These are phyloP conservation scores for Addax nasomaculatus DNA, from an alignment of 2,113 vertebrate species.

Conservation along the genomic window DNA sequence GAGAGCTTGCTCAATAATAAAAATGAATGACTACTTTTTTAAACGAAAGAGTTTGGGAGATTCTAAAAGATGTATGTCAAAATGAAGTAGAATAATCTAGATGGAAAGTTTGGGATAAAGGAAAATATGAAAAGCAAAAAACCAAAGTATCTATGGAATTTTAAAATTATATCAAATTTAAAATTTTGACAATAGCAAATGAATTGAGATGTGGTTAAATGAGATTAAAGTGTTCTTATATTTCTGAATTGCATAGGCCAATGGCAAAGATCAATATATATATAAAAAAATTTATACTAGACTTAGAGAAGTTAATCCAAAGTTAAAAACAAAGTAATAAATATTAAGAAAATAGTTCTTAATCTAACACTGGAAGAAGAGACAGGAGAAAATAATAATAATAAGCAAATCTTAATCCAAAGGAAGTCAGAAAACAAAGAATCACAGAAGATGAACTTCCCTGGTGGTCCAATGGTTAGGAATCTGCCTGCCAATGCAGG, in stretches of 20 bases:
- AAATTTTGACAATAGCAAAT: not conserved
- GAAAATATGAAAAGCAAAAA: not conserved
- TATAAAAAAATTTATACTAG: not conserved
- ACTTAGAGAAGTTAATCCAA: not conserved
- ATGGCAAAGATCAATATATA: not conserved
- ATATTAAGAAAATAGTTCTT: not conserved
- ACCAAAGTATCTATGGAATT: not conserved
- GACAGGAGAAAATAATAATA: not conserved
- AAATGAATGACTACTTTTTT: not conserved
- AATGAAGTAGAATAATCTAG: not conserved
- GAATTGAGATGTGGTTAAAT: not conserved
- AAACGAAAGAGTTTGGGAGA: not conserved
- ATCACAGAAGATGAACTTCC: not conserved
- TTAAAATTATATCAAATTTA: not conserved
- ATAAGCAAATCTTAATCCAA: not conserved
- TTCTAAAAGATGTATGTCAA: not conserved
- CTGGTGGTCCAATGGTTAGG: not conserved
- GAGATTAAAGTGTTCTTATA: not conserved
- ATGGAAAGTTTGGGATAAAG: not conserved
- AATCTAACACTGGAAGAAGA: conserved; percentile 6
- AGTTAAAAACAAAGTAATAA: conserved; percentile 39
- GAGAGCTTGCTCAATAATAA: not conserved
- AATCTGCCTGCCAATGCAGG: not conserved
- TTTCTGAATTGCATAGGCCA: not conserved
- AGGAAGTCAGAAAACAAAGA: conserved; percentile 7